Evolutionary conservation across 2,888 invertebrate genomes (phyloP), one percentile per base, ranked within the genome.

Genomic region (Falcaria lacertinaria): DNA sequence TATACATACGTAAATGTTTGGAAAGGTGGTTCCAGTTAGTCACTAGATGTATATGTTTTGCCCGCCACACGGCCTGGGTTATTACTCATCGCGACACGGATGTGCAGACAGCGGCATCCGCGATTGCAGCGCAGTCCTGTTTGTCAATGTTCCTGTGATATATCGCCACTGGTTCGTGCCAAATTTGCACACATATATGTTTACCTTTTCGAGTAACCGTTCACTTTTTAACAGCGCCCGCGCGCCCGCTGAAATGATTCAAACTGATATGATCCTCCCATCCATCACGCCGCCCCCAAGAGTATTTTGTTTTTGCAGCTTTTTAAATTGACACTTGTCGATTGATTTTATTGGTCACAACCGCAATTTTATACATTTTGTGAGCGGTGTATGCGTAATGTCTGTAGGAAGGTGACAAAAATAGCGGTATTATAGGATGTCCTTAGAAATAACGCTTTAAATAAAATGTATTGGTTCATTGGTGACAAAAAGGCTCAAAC

Each of bases 81-180:
- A 81, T 83, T 75, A 79, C 65, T 83, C 82, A 84, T 77, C 55
- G 65, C 74, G 55, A 72, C 81, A 65, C 78, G 80, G 79, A 80
- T 76, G 76, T 64, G 77, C 56, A 69, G 82, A 82, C 81, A 77
- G 72, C 64, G 63, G 74, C 76, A 74, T 81, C 81, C 78, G 79
- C 72, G 76, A 75, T 75, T 71, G 76, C 75, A 72, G 68, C 59
- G 69, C 68, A 64, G 64, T 68, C 72, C 69, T 78, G 79, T 83
- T 81, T 82, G 82, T 83, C 84, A 80, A 76, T 77, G 74, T 74
- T 69, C 52, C 50, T 50, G 64, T 75, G 79, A 83, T 79, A 75
- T 75, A 83, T 78, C 60, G 71, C 60, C 67, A 52, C 65, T 56
- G 71, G 68, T 62, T 63, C 60, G 47, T 75, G 79, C 78, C 80